These are phyloP conservation scores for Falco biarmicus DNA, from an alignment of 2,797 vertebrate genomes.

Conservation along the genomic window DNA sequence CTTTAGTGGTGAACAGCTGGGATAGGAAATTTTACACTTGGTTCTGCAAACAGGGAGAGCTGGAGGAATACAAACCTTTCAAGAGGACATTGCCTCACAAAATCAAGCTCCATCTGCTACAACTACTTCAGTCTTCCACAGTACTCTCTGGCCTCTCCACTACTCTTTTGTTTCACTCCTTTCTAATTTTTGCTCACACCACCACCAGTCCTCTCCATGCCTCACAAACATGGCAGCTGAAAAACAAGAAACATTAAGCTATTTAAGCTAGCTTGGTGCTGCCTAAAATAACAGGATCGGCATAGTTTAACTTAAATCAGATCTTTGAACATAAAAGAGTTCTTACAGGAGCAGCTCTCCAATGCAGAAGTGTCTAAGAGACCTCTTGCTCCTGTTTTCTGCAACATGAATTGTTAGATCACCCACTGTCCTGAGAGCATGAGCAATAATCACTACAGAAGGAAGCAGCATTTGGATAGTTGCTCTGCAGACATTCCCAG, in stretches of 20 bases:
- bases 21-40: neutral
- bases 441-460: neutral
- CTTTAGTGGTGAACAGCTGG: neutral
- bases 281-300: neutral
- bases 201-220: neutral
- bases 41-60: neutral
- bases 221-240: neutral
- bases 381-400: neutral
- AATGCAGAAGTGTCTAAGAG: neutral
- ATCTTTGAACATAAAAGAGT: neutral
- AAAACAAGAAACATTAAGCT: neutral
- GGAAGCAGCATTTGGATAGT: neutral
- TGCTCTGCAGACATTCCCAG: neutral
- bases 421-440: neutral
- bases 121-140: neutral
- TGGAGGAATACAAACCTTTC: neutral
- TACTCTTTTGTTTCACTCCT: neutral
- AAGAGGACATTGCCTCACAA: neutral
- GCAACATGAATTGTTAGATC: neutral
- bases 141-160: neutral
- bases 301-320: neutral
- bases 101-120: neutral
- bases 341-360: neutral
- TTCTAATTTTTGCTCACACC: neutral
- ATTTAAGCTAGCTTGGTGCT: neutral